phyloP scores from a whole-genome alignment of 2,113 vertebrate species.

The Mus pahari region DNA sequence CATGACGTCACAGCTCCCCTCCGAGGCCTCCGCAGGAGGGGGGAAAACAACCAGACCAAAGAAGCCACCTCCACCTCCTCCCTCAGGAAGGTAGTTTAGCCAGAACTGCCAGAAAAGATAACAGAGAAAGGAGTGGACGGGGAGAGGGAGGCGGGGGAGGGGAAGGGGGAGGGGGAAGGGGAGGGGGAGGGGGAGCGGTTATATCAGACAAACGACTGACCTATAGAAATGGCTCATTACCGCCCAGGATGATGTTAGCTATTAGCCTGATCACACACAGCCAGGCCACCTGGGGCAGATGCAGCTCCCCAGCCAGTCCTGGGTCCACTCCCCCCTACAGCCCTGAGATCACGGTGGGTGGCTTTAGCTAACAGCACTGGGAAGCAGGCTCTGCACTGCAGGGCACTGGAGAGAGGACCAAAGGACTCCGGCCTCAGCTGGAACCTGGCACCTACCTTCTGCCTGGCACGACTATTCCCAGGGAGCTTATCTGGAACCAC shows the following conservation, averaged over 20 bases:
- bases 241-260: not conserved
- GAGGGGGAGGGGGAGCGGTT: not conserved
- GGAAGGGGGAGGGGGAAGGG: accelerated
- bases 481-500: not conserved
- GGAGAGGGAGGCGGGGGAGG: not conserved
- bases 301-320: not conserved
- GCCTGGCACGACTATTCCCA: not conserved
- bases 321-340: not conserved
- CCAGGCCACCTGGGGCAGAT: not conserved
- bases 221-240: not conserved
- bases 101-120: not conserved
- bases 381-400: not conserved
- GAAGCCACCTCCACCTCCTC: not conserved
- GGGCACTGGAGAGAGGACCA: not conserved
- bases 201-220: not conserved
- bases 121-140: no score
- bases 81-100: not conserved
- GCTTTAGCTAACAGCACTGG: not conserved
- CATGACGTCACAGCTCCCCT: not conserved
- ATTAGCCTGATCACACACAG: not conserved
- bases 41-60: not conserved
- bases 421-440: not conserved
- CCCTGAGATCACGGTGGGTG: not conserved
- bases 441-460: not conserved
- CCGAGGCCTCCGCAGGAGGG: not conserved